Evolutionary conservation across 2,888 invertebrate species (phyloP), one percentile per base, ranked within the genome.

Genomic region (Operophtera brumata): DNA sequence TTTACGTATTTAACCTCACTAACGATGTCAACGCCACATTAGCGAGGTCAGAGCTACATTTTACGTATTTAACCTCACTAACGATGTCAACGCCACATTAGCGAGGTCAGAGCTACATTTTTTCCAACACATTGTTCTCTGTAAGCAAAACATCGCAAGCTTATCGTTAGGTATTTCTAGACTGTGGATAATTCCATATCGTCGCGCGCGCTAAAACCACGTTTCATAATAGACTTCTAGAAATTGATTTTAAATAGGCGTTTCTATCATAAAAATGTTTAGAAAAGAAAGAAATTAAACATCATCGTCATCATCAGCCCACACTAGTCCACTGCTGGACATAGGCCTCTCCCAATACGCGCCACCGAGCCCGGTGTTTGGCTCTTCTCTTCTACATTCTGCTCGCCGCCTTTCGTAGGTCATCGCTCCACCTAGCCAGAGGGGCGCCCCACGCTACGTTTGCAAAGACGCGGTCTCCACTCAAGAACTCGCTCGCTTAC

Each of bases 131-230:
- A 54, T 49, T 41, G 46, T 43, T 49, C 50, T 13, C 35, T 42
- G 40, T 8, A 54, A 46, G 49, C 20, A 11, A 47, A 53, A 52
- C 26, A 48, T 46, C n/a, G 9, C n/a, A n/a, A 36, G 39, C 54
- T 50, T 52, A 60, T 52, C 52, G 20, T 20, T 20, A 20, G 20
- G 20, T 30, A 43, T 43, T 49, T 37, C 41, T 44, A 51, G 34
- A 48, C 51, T 48, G 47, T 35, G 42, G 7, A 13, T 44, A 61
- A 59, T 61, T 32, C 40, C 6, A 32, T 46, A 54, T 58, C 37
- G 51, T 48, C 13, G 13, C 44, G 46, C 13, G 13, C 44, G 46
- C 35, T 48, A 20, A 14, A 5, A 40, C 25, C 34, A 34, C 32
- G 14, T 10, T 46, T 34, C 13, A 20, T 8, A 39, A 30, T 0